phyloP scores from a whole-genome alignment of 2,797 vertebrate genomes.

The Limnodromus scolopaceus region DNA sequence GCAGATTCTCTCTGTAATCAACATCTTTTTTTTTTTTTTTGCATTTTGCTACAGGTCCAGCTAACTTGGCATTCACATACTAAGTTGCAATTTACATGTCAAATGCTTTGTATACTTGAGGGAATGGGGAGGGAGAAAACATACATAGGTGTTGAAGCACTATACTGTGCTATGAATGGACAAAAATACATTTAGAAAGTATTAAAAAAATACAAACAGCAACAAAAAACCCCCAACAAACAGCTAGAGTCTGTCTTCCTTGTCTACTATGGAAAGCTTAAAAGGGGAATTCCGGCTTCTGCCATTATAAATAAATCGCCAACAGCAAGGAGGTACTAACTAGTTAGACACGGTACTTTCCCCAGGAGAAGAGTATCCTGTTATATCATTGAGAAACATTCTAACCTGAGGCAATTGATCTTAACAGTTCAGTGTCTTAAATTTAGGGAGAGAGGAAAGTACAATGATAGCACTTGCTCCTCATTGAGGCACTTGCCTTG shows the following conservation, averaged over 20 bases:
- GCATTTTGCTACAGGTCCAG: neutral
- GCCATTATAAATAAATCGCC: slow-evolving; percentile 41
- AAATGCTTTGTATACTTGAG: neutral
- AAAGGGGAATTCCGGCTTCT: slow-evolving; percentile 59
- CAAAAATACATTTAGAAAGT: neutral
- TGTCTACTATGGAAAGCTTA: neutral
- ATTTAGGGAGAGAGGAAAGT: slow-evolving; percentile 18
- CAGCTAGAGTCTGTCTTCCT: neutral
- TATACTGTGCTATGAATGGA: neutral
- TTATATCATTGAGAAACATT: slow-evolving; percentile 35
- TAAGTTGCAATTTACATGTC: neutral
- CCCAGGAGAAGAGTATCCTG: slow-evolving; percentile 41
- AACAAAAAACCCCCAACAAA: neutral
- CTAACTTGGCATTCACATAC: neutral
- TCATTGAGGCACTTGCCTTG: neutral
- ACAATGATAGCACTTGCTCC: neutral
- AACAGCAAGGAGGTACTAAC: slow-evolving; percentile 46
- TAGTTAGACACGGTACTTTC: slow-evolving; percentile 63
- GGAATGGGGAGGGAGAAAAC: neutral
- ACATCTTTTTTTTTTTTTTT: neutral
- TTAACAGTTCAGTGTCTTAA: slow-evolving; percentile 50
- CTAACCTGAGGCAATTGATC: slow-evolving; percentile 50
- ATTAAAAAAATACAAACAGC: neutral
- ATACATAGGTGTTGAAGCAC: neutral
- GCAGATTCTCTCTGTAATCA: neutral